A percentile compares a stretch with the other conserved stretches of the same genome.
phyloP scores from a whole-genome alignment of 2,113 vertebrate genomes.

The Onychostoma macrolepis region DNA sequence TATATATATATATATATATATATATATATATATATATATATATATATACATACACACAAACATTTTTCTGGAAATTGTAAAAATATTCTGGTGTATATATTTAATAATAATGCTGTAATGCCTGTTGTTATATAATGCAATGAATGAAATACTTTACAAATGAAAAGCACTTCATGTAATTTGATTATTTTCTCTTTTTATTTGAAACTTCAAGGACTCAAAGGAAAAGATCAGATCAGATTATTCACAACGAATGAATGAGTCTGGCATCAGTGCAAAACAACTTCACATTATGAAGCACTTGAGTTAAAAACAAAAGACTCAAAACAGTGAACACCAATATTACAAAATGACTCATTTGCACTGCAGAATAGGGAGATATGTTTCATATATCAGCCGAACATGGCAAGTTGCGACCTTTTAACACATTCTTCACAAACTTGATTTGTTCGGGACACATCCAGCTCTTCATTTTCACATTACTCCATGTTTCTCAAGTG shows the following conservation, averaged over 20 bases:
- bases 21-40: too few species aligned
- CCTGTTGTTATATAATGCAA: background rate
- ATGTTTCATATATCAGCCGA: background rate
- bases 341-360: background rate
- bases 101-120: background rate
- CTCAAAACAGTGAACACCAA: background rate
- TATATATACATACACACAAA: too few species aligned
- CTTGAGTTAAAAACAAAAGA: background rate
- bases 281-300: slow-evolving; percentile 1
- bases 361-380: background rate
- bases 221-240: background rate
- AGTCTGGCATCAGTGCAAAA: slow-evolving; percentile 8
- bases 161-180: background rate
- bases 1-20: too few species aligned
- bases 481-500: background rate
- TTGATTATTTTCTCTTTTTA: background rate
- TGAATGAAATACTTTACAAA: background rate
- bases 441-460: background rate
- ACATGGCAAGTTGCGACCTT: background rate
- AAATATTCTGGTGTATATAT: background rate
- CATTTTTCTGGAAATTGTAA: background rate
- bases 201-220: background rate
- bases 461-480: background rate
- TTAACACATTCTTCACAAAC: background rate
- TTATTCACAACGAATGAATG: background rate